Evolutionary conservation across 2,797 vertebrate genomes (phyloP).

Genomic region (Molossus molossus): DNA sequence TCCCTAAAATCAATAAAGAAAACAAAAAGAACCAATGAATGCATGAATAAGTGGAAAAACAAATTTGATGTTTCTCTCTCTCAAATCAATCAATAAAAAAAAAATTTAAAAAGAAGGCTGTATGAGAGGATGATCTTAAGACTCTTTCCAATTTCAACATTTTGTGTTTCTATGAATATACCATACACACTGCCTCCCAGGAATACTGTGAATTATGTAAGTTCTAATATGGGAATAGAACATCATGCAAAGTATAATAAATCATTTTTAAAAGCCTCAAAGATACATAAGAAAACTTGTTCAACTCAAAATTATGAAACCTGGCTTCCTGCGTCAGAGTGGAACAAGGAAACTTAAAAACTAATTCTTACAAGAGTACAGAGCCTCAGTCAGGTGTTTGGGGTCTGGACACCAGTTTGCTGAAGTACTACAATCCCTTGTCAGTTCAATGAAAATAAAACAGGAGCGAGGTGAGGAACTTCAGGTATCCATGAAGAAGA

Average conservation of each 20-base stretch:
- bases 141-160: constrained; percentile 59
- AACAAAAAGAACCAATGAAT: no score
- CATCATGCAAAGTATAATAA: constrained; percentile 69
- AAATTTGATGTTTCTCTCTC: no score
- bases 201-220: constrained; percentile 72
- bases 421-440: background rate
- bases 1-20: no score
- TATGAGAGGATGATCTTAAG: constrained; percentile 26
- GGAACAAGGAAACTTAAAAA: constrained; percentile 27
- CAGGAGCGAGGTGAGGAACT: background rate
- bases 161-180: constrained; percentile 68
- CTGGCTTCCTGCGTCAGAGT: constrained; percentile 46
- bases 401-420: background rate
- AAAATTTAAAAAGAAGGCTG: no score
- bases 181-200: constrained; percentile 14
- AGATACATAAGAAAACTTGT: constrained; percentile 29
- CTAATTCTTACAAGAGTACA: background rate
- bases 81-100: no score
- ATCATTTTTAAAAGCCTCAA: constrained; percentile 45
- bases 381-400: background rate
- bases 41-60: no score
- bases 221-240: constrained; percentile 74
- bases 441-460: background rate
- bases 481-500: background rate
- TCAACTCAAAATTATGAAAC: constrained; percentile 25